A percentile compares a stretch with the other conserved stretches of the same genome.
phyloP scores from a whole-genome alignment of 1,140 invertebrate species.

The Drosophila nikananu region DNA sequence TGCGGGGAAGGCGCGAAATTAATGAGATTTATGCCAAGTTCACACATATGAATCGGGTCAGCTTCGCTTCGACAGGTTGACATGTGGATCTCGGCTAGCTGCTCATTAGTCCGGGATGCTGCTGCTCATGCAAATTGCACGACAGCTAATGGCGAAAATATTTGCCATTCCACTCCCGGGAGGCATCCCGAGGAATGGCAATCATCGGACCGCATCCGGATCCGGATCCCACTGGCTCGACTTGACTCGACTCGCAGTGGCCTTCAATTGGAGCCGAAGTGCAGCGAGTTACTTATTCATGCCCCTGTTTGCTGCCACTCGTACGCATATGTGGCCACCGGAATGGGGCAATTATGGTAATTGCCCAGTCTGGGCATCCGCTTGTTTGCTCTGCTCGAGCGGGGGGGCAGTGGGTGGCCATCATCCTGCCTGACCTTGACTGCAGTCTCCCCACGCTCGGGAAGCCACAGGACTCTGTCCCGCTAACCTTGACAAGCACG shows the following conservation, averaged over 20 bases:
- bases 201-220: constrained; percentile 1
- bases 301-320: constrained; percentile 26
- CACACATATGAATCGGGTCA: constrained; percentile 56
- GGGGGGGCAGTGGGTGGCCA: neutral
- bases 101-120: constrained; percentile 46
- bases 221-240: neutral
- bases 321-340: constrained; percentile 17
- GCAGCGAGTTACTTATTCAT: constrained; percentile 23
- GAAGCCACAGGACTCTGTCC: constrained; percentile 1
- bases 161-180: constrained; percentile 15
- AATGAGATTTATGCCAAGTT: constrained; percentile 70
- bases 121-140: constrained; percentile 46
- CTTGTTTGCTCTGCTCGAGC: constrained; percentile 20
- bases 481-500: constrained; percentile 40
- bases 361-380: constrained; percentile 27
- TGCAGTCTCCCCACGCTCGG: constrained; percentile 18
- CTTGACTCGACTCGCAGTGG: constrained; percentile 1
- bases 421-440: constrained; percentile 29
- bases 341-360: constrained; percentile 47
- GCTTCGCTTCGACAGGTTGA: constrained; percentile 39
- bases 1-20: constrained; percentile 30
- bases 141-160: constrained; percentile 44
- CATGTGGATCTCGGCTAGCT: constrained; percentile 47
- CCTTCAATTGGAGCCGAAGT: constrained; percentile 29
- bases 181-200: constrained; percentile 1